phyloP scores from a whole-genome alignment of 2,113 vertebrate species.

The Oplegnathus fasciatus region DNA sequence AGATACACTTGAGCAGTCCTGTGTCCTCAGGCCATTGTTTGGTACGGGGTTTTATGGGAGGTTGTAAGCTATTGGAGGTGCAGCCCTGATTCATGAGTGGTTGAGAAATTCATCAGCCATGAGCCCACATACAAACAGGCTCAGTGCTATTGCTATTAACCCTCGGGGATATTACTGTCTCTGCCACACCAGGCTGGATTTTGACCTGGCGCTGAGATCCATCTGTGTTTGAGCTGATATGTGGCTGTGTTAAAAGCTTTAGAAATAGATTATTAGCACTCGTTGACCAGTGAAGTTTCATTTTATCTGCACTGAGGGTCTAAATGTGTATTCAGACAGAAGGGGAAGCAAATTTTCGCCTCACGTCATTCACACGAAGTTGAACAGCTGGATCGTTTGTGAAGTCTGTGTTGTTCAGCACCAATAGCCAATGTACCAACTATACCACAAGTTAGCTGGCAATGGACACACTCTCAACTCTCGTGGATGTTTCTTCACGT shows the following conservation, averaged over 20 bases:
- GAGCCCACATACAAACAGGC: neutral
- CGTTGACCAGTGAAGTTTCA: neutral
- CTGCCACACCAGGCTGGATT: neutral
- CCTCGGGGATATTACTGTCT: conserved; percentile 14
- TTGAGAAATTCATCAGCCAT: conserved; percentile 27
- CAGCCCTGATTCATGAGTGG: conserved; percentile 50
- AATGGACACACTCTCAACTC: neutral
- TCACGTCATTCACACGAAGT: neutral
- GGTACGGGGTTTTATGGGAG: conserved; percentile 6
- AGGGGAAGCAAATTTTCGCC: neutral
- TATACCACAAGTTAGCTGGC: neutral
- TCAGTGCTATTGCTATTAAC: neutral
- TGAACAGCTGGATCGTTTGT: neutral
- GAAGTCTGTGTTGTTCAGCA: neutral
- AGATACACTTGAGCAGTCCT: neutral
- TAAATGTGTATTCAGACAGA: neutral
- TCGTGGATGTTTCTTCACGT: no score
- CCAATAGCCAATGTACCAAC: neutral
- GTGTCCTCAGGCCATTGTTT: conserved; percentile 26
- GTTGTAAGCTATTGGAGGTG: conserved; percentile 9
- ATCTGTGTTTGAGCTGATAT: neutral
- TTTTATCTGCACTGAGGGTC: neutral
- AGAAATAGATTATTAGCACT: neutral
- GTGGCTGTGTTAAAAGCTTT: neutral
- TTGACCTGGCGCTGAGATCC: neutral